These are phyloP conservation scores for Druon quercuslanigerum DNA, from an alignment of 1,140 invertebrate species.

Conservation along the genomic window DNA sequence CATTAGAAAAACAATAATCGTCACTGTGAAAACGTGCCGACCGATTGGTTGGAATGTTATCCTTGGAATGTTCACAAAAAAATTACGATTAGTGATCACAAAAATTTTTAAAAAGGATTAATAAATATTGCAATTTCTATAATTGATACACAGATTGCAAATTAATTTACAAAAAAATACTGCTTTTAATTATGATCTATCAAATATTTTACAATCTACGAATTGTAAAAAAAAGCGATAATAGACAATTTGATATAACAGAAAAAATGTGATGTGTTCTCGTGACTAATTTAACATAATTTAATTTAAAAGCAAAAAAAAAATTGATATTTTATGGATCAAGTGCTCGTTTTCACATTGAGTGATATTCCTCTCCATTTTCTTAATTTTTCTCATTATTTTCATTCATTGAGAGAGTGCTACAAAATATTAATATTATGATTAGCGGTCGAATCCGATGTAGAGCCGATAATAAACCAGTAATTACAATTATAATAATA, in stretches of 20 bases:
- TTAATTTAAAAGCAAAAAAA: neutral
- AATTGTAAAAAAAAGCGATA: neutral
- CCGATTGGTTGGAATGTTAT: slow-evolving; percentile 24
- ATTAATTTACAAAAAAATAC: slow-evolving; percentile 1
- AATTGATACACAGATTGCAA: slow-evolving; percentile 23
- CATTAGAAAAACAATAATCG: slow-evolving; percentile 40
- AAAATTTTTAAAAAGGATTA: slow-evolving; percentile 11
- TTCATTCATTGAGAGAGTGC: slow-evolving; percentile 41
- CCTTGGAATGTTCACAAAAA: slow-evolving; percentile 23
- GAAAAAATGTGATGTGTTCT: too few species aligned
- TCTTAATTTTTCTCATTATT: slow-evolving; percentile 38
- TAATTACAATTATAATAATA: slow-evolving; percentile 32
- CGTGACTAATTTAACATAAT: too few species aligned
- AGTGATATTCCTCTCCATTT: slow-evolving; percentile 35
- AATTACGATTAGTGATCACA: slow-evolving; percentile 13
- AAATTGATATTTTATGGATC: neutral
- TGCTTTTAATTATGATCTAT: neutral
- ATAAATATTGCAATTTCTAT: slow-evolving; percentile 25
- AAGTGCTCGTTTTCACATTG: slow-evolving; percentile 37
- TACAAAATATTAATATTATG: slow-evolving; percentile 62
- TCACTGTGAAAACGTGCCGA: slow-evolving; percentile 41
- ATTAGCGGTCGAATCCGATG: slow-evolving; percentile 38
- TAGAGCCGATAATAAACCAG: slow-evolving; percentile 39
- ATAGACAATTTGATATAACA: too few species aligned
- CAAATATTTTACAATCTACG: neutral